These are phyloP conservation scores for Oceanites oceanicus DNA, from an alignment of 2,113 vertebrate species.

Conservation along the genomic window DNA sequence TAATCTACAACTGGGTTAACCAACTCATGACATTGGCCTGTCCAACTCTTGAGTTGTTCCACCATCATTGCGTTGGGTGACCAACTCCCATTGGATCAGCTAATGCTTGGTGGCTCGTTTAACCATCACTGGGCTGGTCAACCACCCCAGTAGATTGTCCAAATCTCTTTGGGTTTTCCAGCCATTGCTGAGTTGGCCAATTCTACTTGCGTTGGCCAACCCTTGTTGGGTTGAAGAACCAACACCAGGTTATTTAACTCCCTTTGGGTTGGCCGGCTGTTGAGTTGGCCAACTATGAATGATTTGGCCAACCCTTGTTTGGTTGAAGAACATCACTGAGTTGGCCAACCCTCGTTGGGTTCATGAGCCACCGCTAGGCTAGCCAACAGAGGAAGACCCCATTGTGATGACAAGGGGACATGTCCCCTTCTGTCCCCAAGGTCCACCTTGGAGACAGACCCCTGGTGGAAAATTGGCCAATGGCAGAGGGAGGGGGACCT, in stretches of 20 bases:
- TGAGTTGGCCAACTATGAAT: neutral
- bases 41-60: neutral
- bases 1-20: neutral
- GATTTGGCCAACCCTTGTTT: neutral
- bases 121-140: no score
- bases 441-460: neutral
- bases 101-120: neutral
- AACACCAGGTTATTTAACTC: fast-evolving
- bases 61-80: neutral
- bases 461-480: neutral
- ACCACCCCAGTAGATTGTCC: neutral
- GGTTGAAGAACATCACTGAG: neutral
- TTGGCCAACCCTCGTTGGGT: neutral
- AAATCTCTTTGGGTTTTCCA: neutral
- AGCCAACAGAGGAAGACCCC: neutral
- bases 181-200: no score
- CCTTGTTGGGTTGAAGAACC: neutral
- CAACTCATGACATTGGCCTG: fast-evolving
- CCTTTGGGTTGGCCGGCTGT: neutral
- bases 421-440: neutral
- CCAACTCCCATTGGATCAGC: neutral
- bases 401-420: neutral
- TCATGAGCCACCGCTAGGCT: fast-evolving
- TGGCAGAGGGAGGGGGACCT: neutral
- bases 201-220: neutral